Evolutionary conservation across 2,113 vertebrate species (phyloP).

Genomic region (Hiodon tergisus): DNA sequence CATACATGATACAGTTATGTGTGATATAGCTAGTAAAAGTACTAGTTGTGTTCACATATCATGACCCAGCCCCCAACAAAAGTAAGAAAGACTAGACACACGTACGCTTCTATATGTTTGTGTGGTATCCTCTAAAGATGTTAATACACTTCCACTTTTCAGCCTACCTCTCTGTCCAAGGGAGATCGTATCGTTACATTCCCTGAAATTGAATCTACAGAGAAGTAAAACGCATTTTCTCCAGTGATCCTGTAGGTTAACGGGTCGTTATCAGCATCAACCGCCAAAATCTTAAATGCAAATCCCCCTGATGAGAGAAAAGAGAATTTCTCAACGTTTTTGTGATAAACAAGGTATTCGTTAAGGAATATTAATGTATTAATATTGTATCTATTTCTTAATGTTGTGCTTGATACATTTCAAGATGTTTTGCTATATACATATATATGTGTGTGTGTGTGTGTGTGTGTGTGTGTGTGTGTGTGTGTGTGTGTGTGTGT

Average conservation of each 20-base stretch:
- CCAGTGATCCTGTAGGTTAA: constrained; percentile 53
- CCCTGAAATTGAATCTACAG: neutral
- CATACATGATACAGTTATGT: too few relatives aligned
- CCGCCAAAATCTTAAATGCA: constrained; percentile 57
- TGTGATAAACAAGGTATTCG: neutral
- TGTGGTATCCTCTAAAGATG: neutral
- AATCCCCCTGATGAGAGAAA: constrained; percentile 22
- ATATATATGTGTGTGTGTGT: too few relatives aligned
- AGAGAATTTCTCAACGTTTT: neutral
- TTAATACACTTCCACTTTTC: too few relatives aligned
- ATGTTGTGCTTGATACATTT: too few relatives aligned
- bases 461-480: too few relatives aligned
- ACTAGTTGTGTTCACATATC: too few relatives aligned
- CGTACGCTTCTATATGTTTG: neutral
- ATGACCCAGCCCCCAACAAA: too few relatives aligned
- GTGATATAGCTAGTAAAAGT: too few relatives aligned
- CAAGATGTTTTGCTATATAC: too few relatives aligned
- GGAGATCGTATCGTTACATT: neutral
- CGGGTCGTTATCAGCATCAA: constrained; percentile 19
- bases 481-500: too few relatives aligned
- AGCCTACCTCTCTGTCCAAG: constrained; percentile 69
- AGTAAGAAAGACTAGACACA: too few relatives aligned
- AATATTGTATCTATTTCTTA: neutral
- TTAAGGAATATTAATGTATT: neutral
- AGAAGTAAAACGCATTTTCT: constrained; percentile 39